Conservation (phyloP, 2,888 invertebrate genomes). For the Hecatera dysodea region DNA sequence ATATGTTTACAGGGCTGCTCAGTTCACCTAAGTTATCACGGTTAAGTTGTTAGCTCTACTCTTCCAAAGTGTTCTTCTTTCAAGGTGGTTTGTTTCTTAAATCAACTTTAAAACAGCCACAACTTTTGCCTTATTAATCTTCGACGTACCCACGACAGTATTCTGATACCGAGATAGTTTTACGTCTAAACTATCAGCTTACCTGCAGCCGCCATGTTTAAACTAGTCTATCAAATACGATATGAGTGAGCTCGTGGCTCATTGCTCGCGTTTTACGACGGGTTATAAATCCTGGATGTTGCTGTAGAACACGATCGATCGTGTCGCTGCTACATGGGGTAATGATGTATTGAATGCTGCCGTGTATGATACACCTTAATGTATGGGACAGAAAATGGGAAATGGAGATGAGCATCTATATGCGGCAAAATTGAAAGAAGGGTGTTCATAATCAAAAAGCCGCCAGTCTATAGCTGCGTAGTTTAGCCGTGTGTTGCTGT, state of each 20-base stretch:
- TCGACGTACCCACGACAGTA: not conserved
- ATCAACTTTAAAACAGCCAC: conserved; percentile 7
- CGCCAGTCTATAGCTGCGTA: not conserved
- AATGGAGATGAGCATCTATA: conserved; percentile 18
- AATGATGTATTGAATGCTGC: conserved; percentile 44
- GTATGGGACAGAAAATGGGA: conserved; percentile 22
- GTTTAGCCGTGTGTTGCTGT: not conserved
- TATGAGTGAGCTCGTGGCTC: conserved; percentile 50
- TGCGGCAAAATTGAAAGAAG: not conserved
- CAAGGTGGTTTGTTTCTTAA: not conserved
- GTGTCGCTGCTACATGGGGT: conserved; percentile 43
- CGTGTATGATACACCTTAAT: conserved; percentile 21
- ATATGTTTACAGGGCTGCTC: too few relatives aligned
- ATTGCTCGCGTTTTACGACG: conserved; percentile 61
- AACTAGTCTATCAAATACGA: conserved; percentile 43
- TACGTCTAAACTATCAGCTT: conserved; percentile 31
- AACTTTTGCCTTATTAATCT: conserved; percentile 4
- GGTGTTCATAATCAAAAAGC: not conserved
- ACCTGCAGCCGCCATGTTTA: conserved; percentile 22
- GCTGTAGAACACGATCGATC: conserved; percentile 49
- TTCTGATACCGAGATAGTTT: conserved; percentile 4
- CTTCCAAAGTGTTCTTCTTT: not conserved
- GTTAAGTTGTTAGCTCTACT: too few relatives aligned
- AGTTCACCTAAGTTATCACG: too few relatives aligned
- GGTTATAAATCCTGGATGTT: conserved; percentile 55